Conservation (phyloP, 2,888 invertebrate species). For the Silvanus unidentatus region DNA sequence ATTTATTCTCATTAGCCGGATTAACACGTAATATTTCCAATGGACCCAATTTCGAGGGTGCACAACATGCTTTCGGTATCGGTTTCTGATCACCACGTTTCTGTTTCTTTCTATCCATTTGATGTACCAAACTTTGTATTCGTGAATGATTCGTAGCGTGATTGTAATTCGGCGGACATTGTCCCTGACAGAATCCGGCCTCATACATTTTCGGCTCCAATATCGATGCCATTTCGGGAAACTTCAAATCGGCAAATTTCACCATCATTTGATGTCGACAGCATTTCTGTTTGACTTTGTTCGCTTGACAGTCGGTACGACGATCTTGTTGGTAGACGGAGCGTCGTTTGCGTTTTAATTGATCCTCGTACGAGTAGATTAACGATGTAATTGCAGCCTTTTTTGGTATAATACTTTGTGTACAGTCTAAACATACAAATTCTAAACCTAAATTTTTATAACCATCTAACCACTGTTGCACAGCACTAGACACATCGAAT, state of each 20-base stretch:
- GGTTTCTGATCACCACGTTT: constrained; percentile 40
- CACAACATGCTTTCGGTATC: constrained; percentile 60
- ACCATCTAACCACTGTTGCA: constrained; percentile 48
- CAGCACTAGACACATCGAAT: constrained; percentile 53
- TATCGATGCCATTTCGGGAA: constrained; percentile 52
- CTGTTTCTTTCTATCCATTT: constrained; percentile 48
- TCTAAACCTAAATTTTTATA: constrained; percentile 51
- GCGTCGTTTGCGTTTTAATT: constrained; percentile 30
- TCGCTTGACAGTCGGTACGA: constrained; percentile 50
- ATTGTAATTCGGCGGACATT: constrained; percentile 62
- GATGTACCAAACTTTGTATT: constrained; percentile 62
- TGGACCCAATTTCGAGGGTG: constrained; percentile 60
- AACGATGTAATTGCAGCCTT: constrained; percentile 37
- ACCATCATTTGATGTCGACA: constrained; percentile 63
- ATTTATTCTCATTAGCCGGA: constrained; percentile 54
- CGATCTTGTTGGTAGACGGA: constrained; percentile 39
- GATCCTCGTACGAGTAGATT: constrained; percentile 33
- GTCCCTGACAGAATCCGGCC: constrained; percentile 65
- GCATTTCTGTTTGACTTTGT: constrained; percentile 52
- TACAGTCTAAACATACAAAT: constrained; percentile 50
- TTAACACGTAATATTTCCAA: constrained; percentile 62
- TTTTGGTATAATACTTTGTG: constrained; percentile 33
- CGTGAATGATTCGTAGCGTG: constrained; percentile 67
- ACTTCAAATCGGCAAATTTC: constrained; percentile 57
- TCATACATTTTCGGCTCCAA: constrained; percentile 65